Conservation (phyloP, 2,113 vertebrate species). For the Paratilapia polleni region DNA sequence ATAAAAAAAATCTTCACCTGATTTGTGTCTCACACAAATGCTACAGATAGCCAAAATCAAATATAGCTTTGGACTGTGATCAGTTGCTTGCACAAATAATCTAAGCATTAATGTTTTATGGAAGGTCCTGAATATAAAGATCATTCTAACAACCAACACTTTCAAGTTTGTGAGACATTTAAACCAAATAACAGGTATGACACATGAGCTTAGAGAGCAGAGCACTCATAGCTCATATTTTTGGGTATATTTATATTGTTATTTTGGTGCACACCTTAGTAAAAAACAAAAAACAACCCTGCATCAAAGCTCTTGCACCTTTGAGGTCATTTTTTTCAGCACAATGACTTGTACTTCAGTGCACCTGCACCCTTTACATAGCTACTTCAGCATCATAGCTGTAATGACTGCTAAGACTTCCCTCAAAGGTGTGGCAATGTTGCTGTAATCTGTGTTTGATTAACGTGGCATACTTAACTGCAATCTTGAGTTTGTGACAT, state of each 20-base stretch:
- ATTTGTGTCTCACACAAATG: not conserved
- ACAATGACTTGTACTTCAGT: not conserved
- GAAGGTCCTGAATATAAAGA: not conserved
- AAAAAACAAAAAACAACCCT: too few species aligned
- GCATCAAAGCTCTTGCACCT: not conserved
- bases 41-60: not conserved
- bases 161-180: not conserved
- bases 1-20: not conserved
- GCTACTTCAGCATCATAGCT: not conserved
- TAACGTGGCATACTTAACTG: not conserved
- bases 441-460: not conserved
- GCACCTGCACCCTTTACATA: not conserved
- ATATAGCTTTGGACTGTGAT: not conserved
- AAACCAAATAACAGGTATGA: not conserved
- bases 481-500: not conserved
- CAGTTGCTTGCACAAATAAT: not conserved
- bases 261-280: too few species aligned
- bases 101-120: not conserved
- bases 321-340: not conserved
- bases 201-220: not conserved
- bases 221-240: too few species aligned
- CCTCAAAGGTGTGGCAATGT: not conserved
- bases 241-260: too few species aligned
- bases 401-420: not conserved
- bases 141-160: not conserved